Base-by-base conservation (phyloP, 2,888 invertebrate species). In the Phytoseiulus persimilis region DNA sequence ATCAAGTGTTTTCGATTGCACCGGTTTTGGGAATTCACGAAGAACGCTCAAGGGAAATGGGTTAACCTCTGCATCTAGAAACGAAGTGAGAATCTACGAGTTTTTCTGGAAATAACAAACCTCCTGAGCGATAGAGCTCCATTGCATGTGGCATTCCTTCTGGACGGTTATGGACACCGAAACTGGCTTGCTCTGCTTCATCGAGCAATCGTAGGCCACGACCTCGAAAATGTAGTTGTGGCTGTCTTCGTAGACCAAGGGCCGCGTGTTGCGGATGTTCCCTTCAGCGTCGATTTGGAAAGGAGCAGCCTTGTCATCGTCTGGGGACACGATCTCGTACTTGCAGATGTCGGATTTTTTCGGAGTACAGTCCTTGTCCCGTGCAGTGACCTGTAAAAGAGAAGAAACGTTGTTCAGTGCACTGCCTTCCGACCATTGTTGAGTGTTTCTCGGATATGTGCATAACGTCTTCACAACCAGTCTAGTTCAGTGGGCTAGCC, bases 191-290 rank as follows among this genome's bases (percentile, higher is more conserved):
- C 98, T 98, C 92, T 96, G 95, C 92, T 96, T 95, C 96, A 97
- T 97, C 89, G 98, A 98, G 93, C 99, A 99, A 93, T 99, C 99
- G 93, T 97, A 97, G 0, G 99, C 99, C 90, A 98, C 97, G 90
- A 99, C 97, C 31, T 91, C 91, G 89, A 99, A 94, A 91, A 99
- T 98, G 94, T 98, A 98, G 93, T 98, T 98, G 94, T 98, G 97
- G 11, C 96, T 96, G 91, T 95, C 94, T 92, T 96, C 96, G 93
- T 96, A 98, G 92, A 98, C 97, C 92, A 99, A 94, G 0, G 97
- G 96, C 92, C 97, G 97, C 0, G 97, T 98, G 93, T 98, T 99
- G 91, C 96, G 95, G 91, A 99, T 96, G n/a, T 92, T 91, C 94
- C 97, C 98, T 92, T 97, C 96, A 92, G 96, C 96, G 93, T 97